These are phyloP conservation scores for Brachyistius frenatus DNA, from an alignment of 2,113 vertebrate genomes.

Conservation along the genomic window DNA sequence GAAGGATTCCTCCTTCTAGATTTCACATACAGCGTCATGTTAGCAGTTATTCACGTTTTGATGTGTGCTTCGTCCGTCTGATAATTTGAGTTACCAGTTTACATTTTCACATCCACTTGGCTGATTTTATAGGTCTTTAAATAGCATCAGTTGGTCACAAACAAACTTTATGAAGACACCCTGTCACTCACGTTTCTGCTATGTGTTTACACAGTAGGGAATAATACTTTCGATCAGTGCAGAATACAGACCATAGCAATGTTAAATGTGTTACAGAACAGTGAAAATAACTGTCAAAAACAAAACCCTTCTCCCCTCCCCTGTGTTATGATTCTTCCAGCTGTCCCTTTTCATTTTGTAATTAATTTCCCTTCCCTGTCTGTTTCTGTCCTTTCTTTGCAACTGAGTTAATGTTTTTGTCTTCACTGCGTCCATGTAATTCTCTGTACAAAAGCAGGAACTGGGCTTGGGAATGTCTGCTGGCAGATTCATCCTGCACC, in stretches of 20 bases:
- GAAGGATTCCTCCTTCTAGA: constrained; percentile 6
- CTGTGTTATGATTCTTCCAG: constrained; percentile 16
- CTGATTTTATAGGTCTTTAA: neutral
- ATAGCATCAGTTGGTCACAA: neutral
- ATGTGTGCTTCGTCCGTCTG: neutral
- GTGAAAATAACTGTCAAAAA: constrained; percentile 14
- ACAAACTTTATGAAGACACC: neutral
- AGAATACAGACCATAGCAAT: neutral
- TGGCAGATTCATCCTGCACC: constrained; percentile 68
- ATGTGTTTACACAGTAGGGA: neutral
- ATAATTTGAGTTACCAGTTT: neutral
- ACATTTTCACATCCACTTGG: constrained; percentile 1
- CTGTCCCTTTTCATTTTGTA: constrained; percentile 16
- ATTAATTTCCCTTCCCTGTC: constrained; percentile 22
- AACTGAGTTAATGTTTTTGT: constrained; percentile 41
- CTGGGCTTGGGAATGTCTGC: constrained; percentile 60
- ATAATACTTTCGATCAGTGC: neutral
- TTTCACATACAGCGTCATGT: constrained; percentile 12
- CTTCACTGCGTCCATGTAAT: constrained; percentile 40
- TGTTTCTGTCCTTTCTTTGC: constrained; percentile 29
- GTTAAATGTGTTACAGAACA: constrained; percentile 7
- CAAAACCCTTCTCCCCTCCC: neutral
- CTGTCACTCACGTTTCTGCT: neutral
- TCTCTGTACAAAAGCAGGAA: constrained; percentile 76
- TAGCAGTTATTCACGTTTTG: constrained; percentile 7